Evolutionary conservation across 1,140 invertebrate species (phyloP).

Genomic region (Pygmarrhopalites habei): DNA sequence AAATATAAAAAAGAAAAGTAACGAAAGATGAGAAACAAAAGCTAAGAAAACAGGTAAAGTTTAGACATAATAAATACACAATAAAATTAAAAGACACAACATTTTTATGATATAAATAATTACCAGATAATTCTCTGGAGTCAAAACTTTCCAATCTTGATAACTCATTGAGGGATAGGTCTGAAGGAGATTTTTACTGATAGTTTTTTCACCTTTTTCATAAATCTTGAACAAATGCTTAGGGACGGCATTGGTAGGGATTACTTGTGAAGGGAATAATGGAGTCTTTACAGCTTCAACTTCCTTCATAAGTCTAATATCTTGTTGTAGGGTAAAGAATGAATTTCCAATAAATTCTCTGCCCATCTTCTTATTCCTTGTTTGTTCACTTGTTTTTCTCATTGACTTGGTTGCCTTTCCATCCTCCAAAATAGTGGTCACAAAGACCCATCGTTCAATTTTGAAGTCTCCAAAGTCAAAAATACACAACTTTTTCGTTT

Average conservation of each 20-base stretch:
- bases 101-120: too few relatives aligned
- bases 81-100: too few relatives aligned
- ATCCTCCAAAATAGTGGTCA: conserved; percentile 43
- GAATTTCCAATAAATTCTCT: conserved; percentile 49
- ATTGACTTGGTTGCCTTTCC: conserved; percentile 15
- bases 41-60: too few relatives aligned
- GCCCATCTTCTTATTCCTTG: neutral
- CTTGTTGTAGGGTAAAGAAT: too few relatives aligned
- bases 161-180: neutral
- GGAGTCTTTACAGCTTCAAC: conserved; percentile 3
- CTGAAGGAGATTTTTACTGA: neutral
- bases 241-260: conserved; percentile 41
- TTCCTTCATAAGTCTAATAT: neutral
- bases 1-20: neutral
- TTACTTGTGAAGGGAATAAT: conserved; percentile 29
- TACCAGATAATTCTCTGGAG: neutral
- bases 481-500: conserved; percentile 51
- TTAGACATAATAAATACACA: too few relatives aligned
- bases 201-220: neutral
- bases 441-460: conserved; percentile 50
- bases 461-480: conserved; percentile 53
- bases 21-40: too few relatives aligned
- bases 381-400: conserved; percentile 22
- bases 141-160: neutral
- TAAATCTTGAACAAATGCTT: conserved; percentile 35